Percentiles rank a stretch among this genome's conserved stretches.
These are phyloP conservation scores for Stratiolaelaps scimitus DNA, from an alignment of 1,140 invertebrate species.

Conservation along the genomic window DNA sequence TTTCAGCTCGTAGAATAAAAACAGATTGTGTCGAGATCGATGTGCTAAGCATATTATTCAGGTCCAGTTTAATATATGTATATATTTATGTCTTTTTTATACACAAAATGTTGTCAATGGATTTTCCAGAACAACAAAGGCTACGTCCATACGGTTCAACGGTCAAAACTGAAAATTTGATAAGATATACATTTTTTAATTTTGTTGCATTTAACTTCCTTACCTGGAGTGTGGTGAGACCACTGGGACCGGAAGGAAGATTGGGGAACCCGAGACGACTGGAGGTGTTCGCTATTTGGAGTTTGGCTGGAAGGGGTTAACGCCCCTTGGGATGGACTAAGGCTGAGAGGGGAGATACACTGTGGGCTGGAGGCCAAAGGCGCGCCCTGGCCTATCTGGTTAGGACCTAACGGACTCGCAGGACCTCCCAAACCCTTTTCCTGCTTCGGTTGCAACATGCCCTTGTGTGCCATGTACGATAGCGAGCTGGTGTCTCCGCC, in stretches of 20 bases:
- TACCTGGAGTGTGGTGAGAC: slow-evolving; percentile 24
- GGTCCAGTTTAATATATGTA: too few relatives aligned
- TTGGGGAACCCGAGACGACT: slow-evolving; percentile 25
- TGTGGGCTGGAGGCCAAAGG: slow-evolving; percentile 11
- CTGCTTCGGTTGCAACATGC: slow-evolving; percentile 21
- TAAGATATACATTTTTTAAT: too few relatives aligned
- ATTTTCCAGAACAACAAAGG: too few relatives aligned
- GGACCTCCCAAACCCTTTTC: slow-evolving; percentile 26
- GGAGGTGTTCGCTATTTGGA: slow-evolving; percentile 17
- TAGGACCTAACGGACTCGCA: slow-evolving; percentile 21
- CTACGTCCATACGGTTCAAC: too few relatives aligned
- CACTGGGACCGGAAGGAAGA: slow-evolving; percentile 27
- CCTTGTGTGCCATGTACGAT: slow-evolving; percentile 28
- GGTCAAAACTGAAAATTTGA: too few relatives aligned
- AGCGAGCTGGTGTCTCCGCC: slow-evolving; percentile 21
- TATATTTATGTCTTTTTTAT: too few relatives aligned
- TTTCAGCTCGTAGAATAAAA: too few relatives aligned
- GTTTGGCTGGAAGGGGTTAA: slow-evolving; percentile 8
- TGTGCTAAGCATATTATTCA: too few relatives aligned
- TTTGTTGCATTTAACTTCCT: too few relatives aligned
- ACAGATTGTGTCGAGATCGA: too few relatives aligned
- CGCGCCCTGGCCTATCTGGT: neutral
- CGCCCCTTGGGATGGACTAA: slow-evolving; percentile 10
- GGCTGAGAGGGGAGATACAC: slow-evolving; percentile 16
- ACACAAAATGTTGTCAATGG: too few relatives aligned